Evolutionary conservation across 2,113 vertebrate genomes (phyloP).

Genomic region (Pao palembangensis): DNA sequence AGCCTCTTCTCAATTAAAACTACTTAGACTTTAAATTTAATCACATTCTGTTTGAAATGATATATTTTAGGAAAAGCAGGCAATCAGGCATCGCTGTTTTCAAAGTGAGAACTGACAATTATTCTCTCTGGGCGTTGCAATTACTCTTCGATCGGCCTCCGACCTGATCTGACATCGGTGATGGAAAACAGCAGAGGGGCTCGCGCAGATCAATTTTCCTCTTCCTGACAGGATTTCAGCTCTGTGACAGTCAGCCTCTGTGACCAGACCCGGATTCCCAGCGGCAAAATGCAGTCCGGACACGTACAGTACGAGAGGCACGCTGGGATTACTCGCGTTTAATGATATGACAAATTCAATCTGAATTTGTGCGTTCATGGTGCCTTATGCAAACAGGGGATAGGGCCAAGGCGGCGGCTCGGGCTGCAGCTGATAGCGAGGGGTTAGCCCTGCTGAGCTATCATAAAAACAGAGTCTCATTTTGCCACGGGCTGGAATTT

Average conservation of each 20-base stretch:
- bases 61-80: too few species aligned
- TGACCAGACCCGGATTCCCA: neutral
- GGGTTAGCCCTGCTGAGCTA: constrained; percentile 26
- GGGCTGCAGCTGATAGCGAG: constrained; percentile 27
- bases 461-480: neutral
- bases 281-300: neutral
- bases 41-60: too few species aligned
- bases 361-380: too few species aligned
- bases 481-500: neutral
- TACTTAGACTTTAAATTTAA: too few species aligned
- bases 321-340: constrained; percentile 33
- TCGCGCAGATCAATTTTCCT: constrained; percentile 13
- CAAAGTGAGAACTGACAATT: too few species aligned
- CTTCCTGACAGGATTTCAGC: constrained; percentile 5
- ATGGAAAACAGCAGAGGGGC: constrained; percentile 11
- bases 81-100: too few species aligned
- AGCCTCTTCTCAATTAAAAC: too few species aligned
- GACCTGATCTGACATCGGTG: constrained; percentile 8
- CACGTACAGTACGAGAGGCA: constrained; percentile 9
- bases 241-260: constrained; percentile 4
- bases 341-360: too few species aligned
- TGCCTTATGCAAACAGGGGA: too few species aligned
- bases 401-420: constrained; percentile 10
- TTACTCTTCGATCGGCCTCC: neutral
- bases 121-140: too few species aligned